Evolutionary conservation across 2,113 vertebrate species (phyloP).

Genomic region (Cynoglossus semilaevis): DNA sequence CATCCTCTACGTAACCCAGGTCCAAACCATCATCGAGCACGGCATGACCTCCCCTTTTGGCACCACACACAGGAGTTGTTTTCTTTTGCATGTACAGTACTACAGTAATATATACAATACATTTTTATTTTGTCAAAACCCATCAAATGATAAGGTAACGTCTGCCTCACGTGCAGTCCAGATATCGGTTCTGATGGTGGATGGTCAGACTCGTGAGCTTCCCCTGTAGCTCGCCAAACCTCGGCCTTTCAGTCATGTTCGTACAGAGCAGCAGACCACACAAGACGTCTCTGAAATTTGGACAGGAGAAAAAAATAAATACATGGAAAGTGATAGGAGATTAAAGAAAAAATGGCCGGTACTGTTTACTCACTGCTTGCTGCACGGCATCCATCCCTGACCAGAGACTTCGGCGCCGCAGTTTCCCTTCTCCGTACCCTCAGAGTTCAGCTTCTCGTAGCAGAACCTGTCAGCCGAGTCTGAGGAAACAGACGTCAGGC

Average conservation of each 20-base stretch:
- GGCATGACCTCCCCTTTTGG: constrained; percentile 85
- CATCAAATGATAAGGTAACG: neutral
- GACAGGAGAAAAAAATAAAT: neutral
- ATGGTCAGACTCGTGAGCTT: constrained; percentile 89
- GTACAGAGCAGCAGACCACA: constrained; percentile 93
- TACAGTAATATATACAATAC: constrained; percentile 1
- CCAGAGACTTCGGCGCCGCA: constrained; percentile 84
- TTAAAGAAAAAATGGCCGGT: neutral
- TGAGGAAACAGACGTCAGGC: constrained; percentile 44
- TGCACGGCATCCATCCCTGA: constrained; percentile 89
- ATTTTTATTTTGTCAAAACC: neutral
- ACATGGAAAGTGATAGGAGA: neutral
- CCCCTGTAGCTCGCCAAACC: constrained; percentile 86
- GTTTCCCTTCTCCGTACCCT: constrained; percentile 93
- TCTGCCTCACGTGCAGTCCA: constrained; percentile 90
- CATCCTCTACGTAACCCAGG: constrained; percentile 94
- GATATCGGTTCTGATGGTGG: constrained; percentile 92
- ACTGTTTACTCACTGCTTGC: constrained; percentile 86
- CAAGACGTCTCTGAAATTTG: constrained; percentile 85
- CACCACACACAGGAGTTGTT: neutral
- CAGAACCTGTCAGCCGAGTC: constrained; percentile 92
- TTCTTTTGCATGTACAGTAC: neutral
- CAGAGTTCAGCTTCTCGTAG: constrained; percentile 94
- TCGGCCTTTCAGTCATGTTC: constrained; percentile 85
- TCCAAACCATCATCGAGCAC: constrained; percentile 90